Base-by-base conservation (phyloP, 2,888 invertebrate genomes). In the Notodonta dromedarius region DNA sequence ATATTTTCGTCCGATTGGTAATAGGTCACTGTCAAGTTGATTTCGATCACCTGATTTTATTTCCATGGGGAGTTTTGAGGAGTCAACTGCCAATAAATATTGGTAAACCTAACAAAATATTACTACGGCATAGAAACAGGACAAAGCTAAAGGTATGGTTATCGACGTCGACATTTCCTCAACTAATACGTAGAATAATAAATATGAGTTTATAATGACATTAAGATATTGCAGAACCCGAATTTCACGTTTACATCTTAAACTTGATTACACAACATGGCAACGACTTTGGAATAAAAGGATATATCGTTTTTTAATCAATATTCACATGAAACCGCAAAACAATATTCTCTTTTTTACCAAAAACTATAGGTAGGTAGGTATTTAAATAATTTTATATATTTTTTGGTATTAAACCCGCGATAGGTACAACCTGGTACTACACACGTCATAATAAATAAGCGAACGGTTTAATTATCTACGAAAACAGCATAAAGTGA, bases 361-460 rank as follows among this genome's bases (percentile, higher is more conserved):
- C 14, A 5, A n/a, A 6, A 48, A n/a, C 24, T 24, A 2, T 24
- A 24, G 24, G 24, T 11, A 48, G n/a, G n/a, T 48, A 11, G 1
- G 4, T 35, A 48, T 13, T 14, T 13, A n/a, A 50, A 50, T 50
- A 16, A 2, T 50, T 16, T 1, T 14, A 9, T n/a, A 5, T 16
- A 50, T 16, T 50, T 50, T 50, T 50, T 7, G 7, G 14, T 8
- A 12, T 50, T 16, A 16, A 8, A 8, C 16, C 50, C 50, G 50
- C 4, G 50, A 12, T 32, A 13, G 12, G 52, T 52, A 52, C 52
- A 35, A 5, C 52, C 52, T 52, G 52, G 32, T 32, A 52, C 52
- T 53, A 32, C 52, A 53, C 13, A 53, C 52, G 50, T 35, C 54
- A 54, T 40, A 51, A 24, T 51, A 52, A 57, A 57, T 51, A 57